Conservation (phyloP, 1,140 invertebrate species). For the Drosophila varians region DNA sequence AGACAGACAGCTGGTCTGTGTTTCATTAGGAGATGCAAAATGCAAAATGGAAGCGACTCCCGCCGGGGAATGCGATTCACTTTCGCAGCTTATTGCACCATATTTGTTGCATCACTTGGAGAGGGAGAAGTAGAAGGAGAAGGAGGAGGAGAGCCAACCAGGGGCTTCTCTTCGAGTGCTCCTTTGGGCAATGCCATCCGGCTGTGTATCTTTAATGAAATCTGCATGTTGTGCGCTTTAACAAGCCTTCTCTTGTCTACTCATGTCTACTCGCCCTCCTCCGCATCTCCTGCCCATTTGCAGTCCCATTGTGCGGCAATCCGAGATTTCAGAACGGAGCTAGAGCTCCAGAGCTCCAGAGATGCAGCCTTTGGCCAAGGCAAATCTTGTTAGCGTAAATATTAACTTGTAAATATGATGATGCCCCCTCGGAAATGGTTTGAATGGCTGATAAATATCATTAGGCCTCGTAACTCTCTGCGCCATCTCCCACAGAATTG, state of each 20-base stretch:
- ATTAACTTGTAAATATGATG: constrained; percentile 83
- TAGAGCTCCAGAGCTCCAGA: constrained; percentile 24
- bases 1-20: constrained; percentile 8
- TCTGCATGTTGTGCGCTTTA: constrained; percentile 80
- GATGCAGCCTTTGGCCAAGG: constrained; percentile 41
- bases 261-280: constrained; percentile 52
- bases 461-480: constrained; percentile 48
- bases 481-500: constrained; percentile 41
- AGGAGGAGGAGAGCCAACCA: too few relatives aligned
- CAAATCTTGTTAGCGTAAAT: constrained; percentile 82
- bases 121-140: constrained; percentile 17
- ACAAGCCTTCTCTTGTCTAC: constrained; percentile 81
- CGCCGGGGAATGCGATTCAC: constrained; percentile 42
- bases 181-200: constrained; percentile 29
- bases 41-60: constrained; percentile 8
- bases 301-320: constrained; percentile 53
- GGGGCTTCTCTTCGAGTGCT: too few relatives aligned
- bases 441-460: constrained; percentile 81
- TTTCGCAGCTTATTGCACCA: constrained; percentile 61
- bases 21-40: constrained; percentile 55
- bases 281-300: constrained; percentile 23
- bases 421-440: constrained; percentile 82
- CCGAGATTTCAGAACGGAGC: too few relatives aligned
- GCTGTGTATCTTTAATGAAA: constrained; percentile 80
- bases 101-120: constrained; percentile 13